Percentiles rank a stretch among this genome's conserved stretches.
Evolutionary conservation across 1,140 invertebrate genomes (phyloP).

Genomic region (Melanaphis sacchari): DNA sequence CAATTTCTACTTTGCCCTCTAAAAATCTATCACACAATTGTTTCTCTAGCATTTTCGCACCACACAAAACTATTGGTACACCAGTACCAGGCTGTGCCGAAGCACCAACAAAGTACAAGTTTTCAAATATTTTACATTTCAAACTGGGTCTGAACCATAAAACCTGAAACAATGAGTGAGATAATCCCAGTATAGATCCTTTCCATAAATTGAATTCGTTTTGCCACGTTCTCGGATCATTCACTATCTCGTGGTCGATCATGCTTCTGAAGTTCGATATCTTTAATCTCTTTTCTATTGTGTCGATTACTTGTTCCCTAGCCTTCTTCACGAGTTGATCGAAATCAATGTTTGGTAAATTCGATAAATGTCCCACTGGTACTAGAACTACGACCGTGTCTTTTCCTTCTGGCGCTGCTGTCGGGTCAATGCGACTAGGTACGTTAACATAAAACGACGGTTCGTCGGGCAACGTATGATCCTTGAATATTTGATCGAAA

Average conservation of each 20-base stretch:
- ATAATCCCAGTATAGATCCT: conserved; percentile 50
- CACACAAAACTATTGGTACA: conserved; percentile 43
- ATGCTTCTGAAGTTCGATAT: conserved; percentile 31
- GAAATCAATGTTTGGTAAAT: conserved; percentile 4
- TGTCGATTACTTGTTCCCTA: conserved; percentile 28
- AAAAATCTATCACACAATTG: conserved; percentile 33
- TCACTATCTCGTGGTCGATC: conserved; percentile 29
- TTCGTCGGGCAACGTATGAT: conserved; percentile 42
- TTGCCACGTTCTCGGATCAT: conserved; percentile 48
- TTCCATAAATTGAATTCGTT: conserved; percentile 53
- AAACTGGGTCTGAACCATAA: conserved; percentile 50
- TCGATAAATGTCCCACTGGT: conserved; percentile 32
- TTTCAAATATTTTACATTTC: conserved; percentile 55
- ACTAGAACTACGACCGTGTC: conserved; percentile 32
- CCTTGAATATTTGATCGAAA: conserved; percentile 49
- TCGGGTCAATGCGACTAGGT: conserved; percentile 36
- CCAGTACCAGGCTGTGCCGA: conserved; percentile 40
- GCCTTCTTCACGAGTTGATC: conserved; percentile 10
- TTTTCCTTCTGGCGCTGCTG: conserved; percentile 44
- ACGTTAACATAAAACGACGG: conserved; percentile 49
- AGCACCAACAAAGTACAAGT: conserved; percentile 49
- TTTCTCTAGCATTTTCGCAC: conserved; percentile 26
- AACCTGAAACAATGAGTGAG: conserved; percentile 41
- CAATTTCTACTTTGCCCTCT: background rate
- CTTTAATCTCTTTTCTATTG: conserved; percentile 27